These are phyloP conservation scores for Clinocottus analis DNA, from an alignment of 2,113 vertebrate genomes.

Conservation along the genomic window DNA sequence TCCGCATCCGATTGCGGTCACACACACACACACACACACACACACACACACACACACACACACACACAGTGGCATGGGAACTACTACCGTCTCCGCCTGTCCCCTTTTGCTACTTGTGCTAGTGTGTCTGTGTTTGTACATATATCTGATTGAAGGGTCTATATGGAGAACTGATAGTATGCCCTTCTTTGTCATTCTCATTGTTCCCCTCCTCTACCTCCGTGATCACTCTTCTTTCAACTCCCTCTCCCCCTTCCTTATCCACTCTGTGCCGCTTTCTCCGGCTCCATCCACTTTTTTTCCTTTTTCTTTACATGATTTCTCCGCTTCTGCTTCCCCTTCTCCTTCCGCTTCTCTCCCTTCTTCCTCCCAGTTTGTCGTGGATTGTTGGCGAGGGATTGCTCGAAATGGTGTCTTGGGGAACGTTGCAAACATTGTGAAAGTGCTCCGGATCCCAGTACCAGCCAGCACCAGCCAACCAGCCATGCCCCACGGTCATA, in stretches of 20 bases:
- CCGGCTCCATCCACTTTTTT: slow-evolving; percentile 11
- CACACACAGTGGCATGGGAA: slow-evolving; percentile 37
- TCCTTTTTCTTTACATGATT: background rate
- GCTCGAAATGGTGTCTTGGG: slow-evolving; percentile 70
- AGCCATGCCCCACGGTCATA: slow-evolving; percentile 88
- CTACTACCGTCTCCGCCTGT: slow-evolving; percentile 58
- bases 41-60: background rate
- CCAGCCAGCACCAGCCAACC: slow-evolving; percentile 59
- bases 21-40: slow-evolving; percentile 12
- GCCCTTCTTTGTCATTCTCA: slow-evolving; percentile 32
- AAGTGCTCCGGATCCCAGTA: slow-evolving; percentile 67
- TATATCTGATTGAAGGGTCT: slow-evolving; percentile 48
- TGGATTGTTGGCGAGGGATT: slow-evolving; percentile 51
- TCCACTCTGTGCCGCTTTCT: background rate
- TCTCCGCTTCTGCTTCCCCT: slow-evolving; percentile 8
- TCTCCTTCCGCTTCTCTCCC: slow-evolving; percentile 36
- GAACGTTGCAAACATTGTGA: slow-evolving; percentile 55
- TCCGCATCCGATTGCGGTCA: slow-evolving; percentile 34
- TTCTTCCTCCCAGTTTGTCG: slow-evolving; percentile 58
- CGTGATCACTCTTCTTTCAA: slow-evolving; percentile 23
- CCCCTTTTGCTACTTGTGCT: slow-evolving; percentile 11
- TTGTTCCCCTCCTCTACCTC: slow-evolving; percentile 26
- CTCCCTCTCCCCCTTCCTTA: background rate
- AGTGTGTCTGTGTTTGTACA: slow-evolving; percentile 36
- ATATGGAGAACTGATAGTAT: background rate